Percentiles rank a stretch among this genome's conserved stretches.
Conservation (phyloP, 2,888 invertebrate species). For the Zonitis immaculata region DNA sequence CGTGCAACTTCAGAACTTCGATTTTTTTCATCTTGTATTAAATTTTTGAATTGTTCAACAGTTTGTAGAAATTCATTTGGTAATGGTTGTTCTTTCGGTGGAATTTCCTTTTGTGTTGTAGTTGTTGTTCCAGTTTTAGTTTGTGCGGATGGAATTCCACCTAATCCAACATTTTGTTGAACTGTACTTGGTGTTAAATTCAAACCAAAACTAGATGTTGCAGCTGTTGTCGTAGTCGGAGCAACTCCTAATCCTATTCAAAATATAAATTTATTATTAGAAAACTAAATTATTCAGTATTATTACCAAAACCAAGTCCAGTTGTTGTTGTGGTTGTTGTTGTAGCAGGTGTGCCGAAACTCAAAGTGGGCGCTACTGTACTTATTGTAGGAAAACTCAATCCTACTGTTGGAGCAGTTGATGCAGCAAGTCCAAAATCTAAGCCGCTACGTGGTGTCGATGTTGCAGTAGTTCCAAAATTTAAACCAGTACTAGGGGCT, state of each 20-base stretch:
- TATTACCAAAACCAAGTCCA: constrained; percentile 1
- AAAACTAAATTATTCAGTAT: not conserved
- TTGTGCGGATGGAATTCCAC: constrained; percentile 59
- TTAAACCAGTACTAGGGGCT: constrained; percentile 5
- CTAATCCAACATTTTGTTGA: constrained; percentile 55
- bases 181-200: constrained; percentile 14
- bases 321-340: constrained; percentile 5
- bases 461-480: constrained; percentile 9
- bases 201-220: constrained; percentile 11
- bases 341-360: constrained; percentile 19
- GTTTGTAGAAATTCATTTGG: constrained; percentile 74
- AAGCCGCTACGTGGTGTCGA: constrained; percentile 6
- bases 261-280: too few relatives aligned
- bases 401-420: not conserved
- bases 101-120: constrained; percentile 49
- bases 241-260: constrained; percentile 8
- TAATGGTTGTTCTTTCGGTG: constrained; percentile 61
- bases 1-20: constrained; percentile 74
- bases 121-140: constrained; percentile 37
- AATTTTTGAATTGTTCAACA: constrained; percentile 75
- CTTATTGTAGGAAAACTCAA: too few relatives aligned
- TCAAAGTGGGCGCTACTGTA: too few relatives aligned
- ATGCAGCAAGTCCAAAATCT: constrained; percentile 1
- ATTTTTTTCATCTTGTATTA: constrained; percentile 81
- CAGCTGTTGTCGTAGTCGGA: constrained; percentile 11